Evolutionary conservation across 2,797 vertebrate species (phyloP), one percentile per base, ranked within the genome.

Genomic region (Forpus xanthops): DNA sequence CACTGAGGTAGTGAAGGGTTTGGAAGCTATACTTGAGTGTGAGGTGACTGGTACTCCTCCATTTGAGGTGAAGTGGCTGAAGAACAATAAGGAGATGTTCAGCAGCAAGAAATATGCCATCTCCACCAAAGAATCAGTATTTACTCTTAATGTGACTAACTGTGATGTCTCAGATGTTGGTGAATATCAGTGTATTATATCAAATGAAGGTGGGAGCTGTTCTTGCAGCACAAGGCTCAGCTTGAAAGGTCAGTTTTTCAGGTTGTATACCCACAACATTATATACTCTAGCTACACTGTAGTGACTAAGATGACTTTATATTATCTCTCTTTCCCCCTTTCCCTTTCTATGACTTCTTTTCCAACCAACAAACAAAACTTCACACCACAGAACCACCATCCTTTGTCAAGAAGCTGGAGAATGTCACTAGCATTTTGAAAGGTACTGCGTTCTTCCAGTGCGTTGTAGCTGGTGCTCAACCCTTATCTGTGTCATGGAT

Each of bases 121-220:
- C 89, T 98, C 98, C 49, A 97, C 98, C 83, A 97, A 97, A 76
- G 98, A 98, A 79, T 98, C 94, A 30, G 91, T 97, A 41, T 95
- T 99, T 96, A 97, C 97, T 73, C 98, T 99, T 28, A 98, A 98
- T 35, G 98, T 99, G 92, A 98, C 98, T 93, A 99, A 97, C 84
- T 99, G 98, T 90, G 99, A 99, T 49, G 55, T 97, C 55, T 98
- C 98, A 13, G 99, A 99, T 94, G 96, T 98, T 53, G 99, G 99
- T 45, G 99, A 99, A 96, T 99, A 99, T 96, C 99, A 99, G 90
- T 99, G 99, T 85, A 98, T 98, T 62, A 97, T 99, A 79, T 96
- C 98, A 89, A 99, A 99, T 27, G 99, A 99, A 96, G 99, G 98
- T 5, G 99, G 99, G 82, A 99, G 98, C 96, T 99, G 99, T 85